A percentile compares a stretch with the other conserved stretches of the same genome.
Conservation (phyloP, 1,140 invertebrate species). For the Apis florea region DNA sequence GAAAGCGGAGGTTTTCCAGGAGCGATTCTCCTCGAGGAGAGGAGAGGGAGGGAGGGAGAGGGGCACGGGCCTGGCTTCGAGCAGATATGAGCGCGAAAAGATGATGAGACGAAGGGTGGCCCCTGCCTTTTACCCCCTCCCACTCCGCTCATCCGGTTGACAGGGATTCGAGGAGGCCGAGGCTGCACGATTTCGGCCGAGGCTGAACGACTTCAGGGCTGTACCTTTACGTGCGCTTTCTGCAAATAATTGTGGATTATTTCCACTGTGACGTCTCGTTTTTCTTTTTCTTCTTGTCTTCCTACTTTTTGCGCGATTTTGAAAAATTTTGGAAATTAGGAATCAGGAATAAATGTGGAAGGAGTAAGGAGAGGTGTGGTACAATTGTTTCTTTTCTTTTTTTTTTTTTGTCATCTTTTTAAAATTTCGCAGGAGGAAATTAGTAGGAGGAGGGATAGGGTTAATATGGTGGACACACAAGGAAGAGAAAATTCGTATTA, state of each 20-base stretch:
- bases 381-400: too few species aligned
- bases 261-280: too few species aligned
- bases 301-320: too few species aligned
- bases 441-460: background rate
- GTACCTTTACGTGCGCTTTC: slow-evolving; percentile 22
- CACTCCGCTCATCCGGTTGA: slow-evolving; percentile 67
- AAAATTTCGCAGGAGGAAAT: too few species aligned
- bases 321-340: too few species aligned
- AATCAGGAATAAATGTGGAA: too few species aligned
- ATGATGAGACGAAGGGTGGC: slow-evolving; percentile 77
- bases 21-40: slow-evolving; percentile 51
- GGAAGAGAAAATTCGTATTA: background rate
- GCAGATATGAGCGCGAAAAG: slow-evolving; percentile 76
- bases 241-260: too few species aligned
- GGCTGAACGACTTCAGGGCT: slow-evolving; percentile 52
- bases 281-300: too few species aligned
- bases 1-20: slow-evolving; percentile 69
- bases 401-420: too few species aligned
- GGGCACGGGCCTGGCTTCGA: slow-evolving; percentile 56
- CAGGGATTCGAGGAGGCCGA: slow-evolving; percentile 67
- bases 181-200: slow-evolving; percentile 66
- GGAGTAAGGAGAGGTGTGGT: too few species aligned
- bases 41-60: slow-evolving; percentile 51
- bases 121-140: slow-evolving; percentile 60
- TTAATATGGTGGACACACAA: background rate